Percentiles rank a stretch among this genome's conserved stretches.
Evolutionary conservation across 2,797 vertebrate species (phyloP).

Genomic region (Clarias pachynema): DNA sequence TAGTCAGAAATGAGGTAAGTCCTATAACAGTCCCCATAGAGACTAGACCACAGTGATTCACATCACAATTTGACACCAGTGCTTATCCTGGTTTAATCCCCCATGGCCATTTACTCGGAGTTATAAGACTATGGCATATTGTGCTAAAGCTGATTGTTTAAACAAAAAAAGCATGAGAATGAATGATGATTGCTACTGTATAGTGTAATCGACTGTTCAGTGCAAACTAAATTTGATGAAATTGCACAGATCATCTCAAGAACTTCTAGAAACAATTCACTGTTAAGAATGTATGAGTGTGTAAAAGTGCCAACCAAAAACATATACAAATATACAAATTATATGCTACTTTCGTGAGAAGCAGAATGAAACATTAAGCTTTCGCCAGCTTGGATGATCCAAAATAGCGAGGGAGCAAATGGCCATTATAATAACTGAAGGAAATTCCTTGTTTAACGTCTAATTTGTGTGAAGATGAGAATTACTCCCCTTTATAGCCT

Average conservation of each 20-base stretch:
- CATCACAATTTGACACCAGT: conserved; percentile 11
- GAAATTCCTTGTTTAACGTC: neutral
- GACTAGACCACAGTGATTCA: conserved; percentile 25
- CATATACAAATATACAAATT: neutral
- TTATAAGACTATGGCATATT: neutral
- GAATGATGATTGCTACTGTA: neutral
- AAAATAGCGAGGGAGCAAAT: neutral
- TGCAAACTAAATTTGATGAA: neutral
- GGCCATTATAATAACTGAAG: neutral
- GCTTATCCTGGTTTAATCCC: conserved; percentile 14
- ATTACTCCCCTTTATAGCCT: neutral
- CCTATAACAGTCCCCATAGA: conserved; percentile 18
- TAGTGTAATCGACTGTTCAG: neutral
- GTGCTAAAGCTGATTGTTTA: neutral
- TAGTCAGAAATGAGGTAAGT: conserved; percentile 49
- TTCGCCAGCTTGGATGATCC: neutral
- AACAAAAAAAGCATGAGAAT: neutral
- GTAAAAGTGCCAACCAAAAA: neutral
- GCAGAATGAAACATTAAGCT: neutral
- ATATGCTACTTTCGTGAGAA: neutral
- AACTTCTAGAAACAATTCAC: neutral
- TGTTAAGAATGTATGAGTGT: neutral
- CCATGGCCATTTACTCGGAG: neutral
- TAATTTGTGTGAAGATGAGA: neutral
- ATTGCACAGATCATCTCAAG: neutral